phyloP scores from a whole-genome alignment of 2,888 invertebrate species.

The Empis livida region DNA sequence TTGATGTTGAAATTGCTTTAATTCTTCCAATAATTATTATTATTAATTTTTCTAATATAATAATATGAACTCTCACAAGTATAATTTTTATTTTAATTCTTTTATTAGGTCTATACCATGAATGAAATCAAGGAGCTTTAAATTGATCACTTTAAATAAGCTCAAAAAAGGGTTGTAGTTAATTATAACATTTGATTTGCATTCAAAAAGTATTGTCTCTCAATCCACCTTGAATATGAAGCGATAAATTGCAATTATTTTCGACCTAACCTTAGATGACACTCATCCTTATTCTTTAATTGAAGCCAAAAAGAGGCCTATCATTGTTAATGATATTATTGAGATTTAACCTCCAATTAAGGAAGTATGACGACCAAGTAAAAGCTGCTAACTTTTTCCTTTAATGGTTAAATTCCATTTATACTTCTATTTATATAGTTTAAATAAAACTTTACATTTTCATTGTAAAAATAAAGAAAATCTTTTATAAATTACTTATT shows the following conservation, averaged over 20 bases:
- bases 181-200: conserved; percentile 38
- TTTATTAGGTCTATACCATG: conserved; percentile 40
- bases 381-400: conserved; percentile 53
- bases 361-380: conserved; percentile 41
- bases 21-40: conserved; percentile 44
- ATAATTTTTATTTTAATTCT: conserved; percentile 40
- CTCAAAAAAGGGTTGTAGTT: conserved; percentile 32
- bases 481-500: too few relatives aligned
- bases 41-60: conserved; percentile 27
- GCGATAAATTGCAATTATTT: too few relatives aligned
- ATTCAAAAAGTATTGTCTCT: too few relatives aligned
- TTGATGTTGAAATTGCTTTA: conserved; percentile 57
- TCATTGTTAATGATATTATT: too few relatives aligned
- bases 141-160: conserved; percentile 35
- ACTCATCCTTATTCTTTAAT: too few relatives aligned
- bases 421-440: conserved; percentile 45
- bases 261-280: too few relatives aligned
- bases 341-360: too few relatives aligned
- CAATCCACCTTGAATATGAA: too few relatives aligned
- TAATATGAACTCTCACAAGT: conserved; percentile 21
- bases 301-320: too few relatives aligned
- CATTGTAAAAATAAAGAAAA: conserved; percentile 45
- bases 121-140: conserved; percentile 48
- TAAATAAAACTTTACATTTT: conserved; percentile 50
- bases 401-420: conserved; percentile 39